These are phyloP conservation scores for Porphyrio hochstetteri DNA, from an alignment of 2,113 vertebrate genomes.

Conservation along the genomic window DNA sequence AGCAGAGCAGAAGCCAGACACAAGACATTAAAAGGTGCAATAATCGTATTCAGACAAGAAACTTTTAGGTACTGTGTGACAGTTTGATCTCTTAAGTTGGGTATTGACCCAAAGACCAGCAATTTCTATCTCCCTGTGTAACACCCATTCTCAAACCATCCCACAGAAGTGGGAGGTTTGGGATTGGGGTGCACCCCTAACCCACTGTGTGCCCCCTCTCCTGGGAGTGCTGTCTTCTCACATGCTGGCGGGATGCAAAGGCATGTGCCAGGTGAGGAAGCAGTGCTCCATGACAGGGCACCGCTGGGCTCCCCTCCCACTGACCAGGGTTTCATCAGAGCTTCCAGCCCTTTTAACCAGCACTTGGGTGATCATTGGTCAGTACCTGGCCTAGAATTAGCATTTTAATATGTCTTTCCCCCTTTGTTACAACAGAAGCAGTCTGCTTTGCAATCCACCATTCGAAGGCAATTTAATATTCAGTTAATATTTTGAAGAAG, in stretches of 20 bases:
- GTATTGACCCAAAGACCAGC: not conserved
- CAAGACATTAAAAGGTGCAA: not conserved
- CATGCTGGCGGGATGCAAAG: fast-evolving
- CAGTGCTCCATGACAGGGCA: not conserved
- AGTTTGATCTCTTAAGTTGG: not conserved
- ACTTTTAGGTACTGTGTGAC: not conserved
- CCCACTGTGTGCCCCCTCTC: not conserved
- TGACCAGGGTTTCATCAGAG: not conserved
- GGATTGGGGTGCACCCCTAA: not conserved
- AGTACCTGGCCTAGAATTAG: constrained; percentile 5
- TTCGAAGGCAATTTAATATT: constrained; percentile 6
- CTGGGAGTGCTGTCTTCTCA: not conserved
- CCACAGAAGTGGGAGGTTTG: not conserved
- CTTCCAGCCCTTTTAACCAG: not conserved
- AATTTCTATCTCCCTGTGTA: not conserved
- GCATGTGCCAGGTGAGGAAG: not conserved
- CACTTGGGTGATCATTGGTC: not conserved
- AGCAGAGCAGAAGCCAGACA: not conserved
- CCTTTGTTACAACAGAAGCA: not conserved
- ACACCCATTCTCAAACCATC: not conserved
- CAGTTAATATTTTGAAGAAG: constrained; percentile 61
- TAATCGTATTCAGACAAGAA: not conserved
- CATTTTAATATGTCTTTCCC: constrained; percentile 14
- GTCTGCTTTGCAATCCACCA: not conserved
- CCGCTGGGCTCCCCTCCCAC: not conserved